Conservation (phyloP, 2,113 vertebrate species). For the Albula goreensis region DNA sequence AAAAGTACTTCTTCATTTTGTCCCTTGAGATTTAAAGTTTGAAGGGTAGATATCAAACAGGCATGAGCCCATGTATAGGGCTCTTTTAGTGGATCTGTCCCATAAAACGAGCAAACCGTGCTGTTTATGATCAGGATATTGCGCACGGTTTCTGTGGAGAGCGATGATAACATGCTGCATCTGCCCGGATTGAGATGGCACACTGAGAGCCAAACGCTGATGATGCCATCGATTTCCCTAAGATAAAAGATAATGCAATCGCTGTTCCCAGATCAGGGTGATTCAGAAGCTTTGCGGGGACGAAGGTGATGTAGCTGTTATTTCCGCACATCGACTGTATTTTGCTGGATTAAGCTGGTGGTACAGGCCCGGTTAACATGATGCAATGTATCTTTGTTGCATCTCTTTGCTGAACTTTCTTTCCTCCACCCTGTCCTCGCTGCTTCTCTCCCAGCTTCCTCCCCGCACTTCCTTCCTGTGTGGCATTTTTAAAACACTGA, state of each 20-base stretch:
- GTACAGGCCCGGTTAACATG: slow-evolving; percentile 42
- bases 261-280: slow-evolving; percentile 45
- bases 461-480: not conserved
- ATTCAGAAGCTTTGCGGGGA: slow-evolving; percentile 51
- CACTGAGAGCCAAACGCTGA: slow-evolving; percentile 49
- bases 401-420: slow-evolving; percentile 13
- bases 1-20: too few species aligned
- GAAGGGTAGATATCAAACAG: too few species aligned
- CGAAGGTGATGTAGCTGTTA: slow-evolving; percentile 34
- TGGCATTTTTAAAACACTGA: not conserved
- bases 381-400: slow-evolving; percentile 50
- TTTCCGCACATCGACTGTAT: slow-evolving; percentile 37
- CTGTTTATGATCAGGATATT: not conserved
- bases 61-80: not conserved
- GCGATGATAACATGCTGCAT: not conserved
- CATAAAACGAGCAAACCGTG: not conserved
- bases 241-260: slow-evolving; percentile 41
- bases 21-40: too few species aligned
- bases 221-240: slow-evolving; percentile 39
- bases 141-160: slow-evolving; percentile 27
- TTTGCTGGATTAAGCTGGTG: slow-evolving; percentile 44
- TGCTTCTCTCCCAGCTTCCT: not conserved
- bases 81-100: not conserved
- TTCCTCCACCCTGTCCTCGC: not conserved
- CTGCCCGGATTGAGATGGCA: slow-evolving; percentile 39